These are phyloP conservation scores for Acrobeloides nanus DNA, from an alignment of 2,888 invertebrate genomes.

Conservation along the genomic window DNA sequence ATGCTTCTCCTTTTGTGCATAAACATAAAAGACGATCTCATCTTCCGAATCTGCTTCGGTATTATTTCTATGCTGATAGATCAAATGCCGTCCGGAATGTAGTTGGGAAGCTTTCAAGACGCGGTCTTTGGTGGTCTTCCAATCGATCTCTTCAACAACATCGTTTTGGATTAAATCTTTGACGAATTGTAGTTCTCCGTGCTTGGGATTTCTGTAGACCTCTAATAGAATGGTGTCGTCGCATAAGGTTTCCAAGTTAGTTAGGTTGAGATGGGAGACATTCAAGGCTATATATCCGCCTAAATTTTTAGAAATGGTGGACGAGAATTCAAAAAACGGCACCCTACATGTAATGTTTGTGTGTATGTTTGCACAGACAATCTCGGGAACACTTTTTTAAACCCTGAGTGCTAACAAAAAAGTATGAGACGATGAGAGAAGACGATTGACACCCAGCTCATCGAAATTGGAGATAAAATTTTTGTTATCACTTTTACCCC, in stretches of 20 bases:
- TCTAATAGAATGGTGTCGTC: slow-evolving; percentile 23
- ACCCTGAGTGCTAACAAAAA: too few species aligned
- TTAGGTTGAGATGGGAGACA: slow-evolving; percentile 31
- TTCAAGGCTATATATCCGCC: slow-evolving; percentile 39
- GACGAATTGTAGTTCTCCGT: slow-evolving; percentile 23
- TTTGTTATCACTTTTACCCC: too few species aligned
- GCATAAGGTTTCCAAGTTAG: slow-evolving; percentile 18
- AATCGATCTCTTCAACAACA: slow-evolving; percentile 7
- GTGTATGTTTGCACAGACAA: too few species aligned
- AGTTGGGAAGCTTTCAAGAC: slow-evolving; percentile 19
- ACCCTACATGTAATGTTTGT: too few species aligned
- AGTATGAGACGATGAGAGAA: too few species aligned
- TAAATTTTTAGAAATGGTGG: too few species aligned
- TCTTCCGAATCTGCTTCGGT: slow-evolving; percentile 30
- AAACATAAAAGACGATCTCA: slow-evolving; percentile 37
- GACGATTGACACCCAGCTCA: too few species aligned
- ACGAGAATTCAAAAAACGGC: too few species aligned
- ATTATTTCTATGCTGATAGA: slow-evolving; percentile 21
- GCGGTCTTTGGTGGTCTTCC: slow-evolving; percentile 9
- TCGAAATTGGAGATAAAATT: too few species aligned
- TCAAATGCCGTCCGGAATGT: slow-evolving; percentile 23
- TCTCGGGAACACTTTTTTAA: neutral
- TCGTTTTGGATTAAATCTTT: slow-evolving; percentile 1
- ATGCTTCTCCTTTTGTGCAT: slow-evolving; percentile 33
- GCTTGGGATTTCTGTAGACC: slow-evolving; percentile 28